Percentiles rank a stretch among this genome's conserved stretches.
These are phyloP conservation scores for Hippopotamus amphibius DNA, from an alignment of 2,113 vertebrate species.

Conservation along the genomic window DNA sequence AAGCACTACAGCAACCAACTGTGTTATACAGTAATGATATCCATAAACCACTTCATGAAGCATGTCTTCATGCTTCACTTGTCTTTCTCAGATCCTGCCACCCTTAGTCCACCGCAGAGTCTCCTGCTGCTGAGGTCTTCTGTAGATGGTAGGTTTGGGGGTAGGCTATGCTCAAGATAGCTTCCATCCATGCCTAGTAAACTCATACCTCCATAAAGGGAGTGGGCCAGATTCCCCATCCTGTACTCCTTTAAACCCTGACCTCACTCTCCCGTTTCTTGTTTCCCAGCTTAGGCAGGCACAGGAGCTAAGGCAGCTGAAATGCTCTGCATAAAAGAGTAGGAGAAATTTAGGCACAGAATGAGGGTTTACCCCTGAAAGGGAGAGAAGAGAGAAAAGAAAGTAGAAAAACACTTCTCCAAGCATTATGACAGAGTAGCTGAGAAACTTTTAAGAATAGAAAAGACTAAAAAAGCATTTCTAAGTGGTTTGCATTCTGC, in stretches of 20 bases:
- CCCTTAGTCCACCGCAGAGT: background rate
- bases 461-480: background rate
- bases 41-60: background rate
- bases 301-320: background rate
- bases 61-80: background rate
- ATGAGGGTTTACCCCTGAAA: background rate
- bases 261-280: background rate
- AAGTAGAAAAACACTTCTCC: background rate
- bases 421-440: background rate
- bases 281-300: background rate
- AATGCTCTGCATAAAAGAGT: background rate
- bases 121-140: background rate
- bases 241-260: background rate
- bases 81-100: background rate
- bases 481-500: background rate
- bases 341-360: background rate
- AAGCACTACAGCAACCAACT: background rate
- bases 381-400: background rate
- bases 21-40: background rate
- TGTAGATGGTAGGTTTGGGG: background rate
- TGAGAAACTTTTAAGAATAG: background rate
- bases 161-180: background rate
- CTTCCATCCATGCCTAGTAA: background rate
- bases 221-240: background rate
- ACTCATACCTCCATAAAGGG: background rate